Conservation (phyloP, 2,888 invertebrate genomes). For the Lithophane semibrunnea region DNA sequence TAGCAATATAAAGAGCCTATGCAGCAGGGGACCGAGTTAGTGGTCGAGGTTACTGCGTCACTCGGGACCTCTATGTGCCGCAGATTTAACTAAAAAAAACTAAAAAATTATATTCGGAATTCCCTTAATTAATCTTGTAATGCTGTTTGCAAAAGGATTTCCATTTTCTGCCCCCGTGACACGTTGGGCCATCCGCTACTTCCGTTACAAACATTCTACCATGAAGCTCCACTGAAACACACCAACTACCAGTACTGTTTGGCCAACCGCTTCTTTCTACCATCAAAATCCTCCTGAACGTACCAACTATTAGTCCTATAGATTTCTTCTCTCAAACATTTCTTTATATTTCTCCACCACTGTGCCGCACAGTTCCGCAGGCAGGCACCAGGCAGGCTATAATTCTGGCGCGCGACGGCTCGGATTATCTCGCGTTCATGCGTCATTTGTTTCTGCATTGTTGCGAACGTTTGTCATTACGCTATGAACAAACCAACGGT, state of each 20-base stretch:
- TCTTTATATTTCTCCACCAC: not conserved
- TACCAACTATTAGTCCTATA: not conserved
- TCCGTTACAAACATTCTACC: too few relatives aligned
- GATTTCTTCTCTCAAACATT: not conserved
- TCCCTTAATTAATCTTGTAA: not conserved
- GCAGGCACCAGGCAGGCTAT: conserved; percentile 15
- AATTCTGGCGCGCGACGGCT: conserved; percentile 50
- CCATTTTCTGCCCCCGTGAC: too few relatives aligned
- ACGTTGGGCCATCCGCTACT: too few relatives aligned
- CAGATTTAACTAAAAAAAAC: not conserved
- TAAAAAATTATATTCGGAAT: not conserved
- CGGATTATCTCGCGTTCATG: conserved; percentile 63
- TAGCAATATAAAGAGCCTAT: not conserved
- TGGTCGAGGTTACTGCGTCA: not conserved
- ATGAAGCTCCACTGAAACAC: too few relatives aligned
- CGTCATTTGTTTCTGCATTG: conserved; percentile 57
- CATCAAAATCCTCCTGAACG: not conserved
- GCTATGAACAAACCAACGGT: conserved; percentile 17
- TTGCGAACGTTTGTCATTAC: conserved; percentile 35
- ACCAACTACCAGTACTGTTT: not conserved
- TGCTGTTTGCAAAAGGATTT: too few relatives aligned
- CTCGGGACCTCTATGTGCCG: not conserved
- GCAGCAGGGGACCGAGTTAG: not conserved
- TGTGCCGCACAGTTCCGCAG: not conserved
- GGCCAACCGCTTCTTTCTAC: not conserved